phyloP scores from a whole-genome alignment of 2,113 vertebrate species.

The Cettia cetti region DNA sequence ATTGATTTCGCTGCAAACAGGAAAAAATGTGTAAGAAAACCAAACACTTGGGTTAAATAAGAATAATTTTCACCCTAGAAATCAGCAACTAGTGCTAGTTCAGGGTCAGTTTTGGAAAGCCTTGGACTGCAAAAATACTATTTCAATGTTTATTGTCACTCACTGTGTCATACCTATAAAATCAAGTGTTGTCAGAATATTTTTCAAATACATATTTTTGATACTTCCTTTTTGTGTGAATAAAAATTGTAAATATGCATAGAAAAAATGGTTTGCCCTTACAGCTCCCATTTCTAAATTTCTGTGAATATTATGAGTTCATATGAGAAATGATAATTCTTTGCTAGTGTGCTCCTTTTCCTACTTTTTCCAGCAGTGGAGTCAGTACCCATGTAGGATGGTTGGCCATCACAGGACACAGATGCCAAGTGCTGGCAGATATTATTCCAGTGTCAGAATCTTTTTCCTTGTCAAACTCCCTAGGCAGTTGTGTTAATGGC shows the following conservation, averaged over 20 bases:
- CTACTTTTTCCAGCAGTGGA: not conserved
- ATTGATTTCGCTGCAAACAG: not conserved
- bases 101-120: not conserved
- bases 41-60: not conserved
- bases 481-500: constrained; percentile 50
- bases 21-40: not conserved
- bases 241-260: not conserved
- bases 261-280: not conserved
- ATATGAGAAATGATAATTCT: not conserved
- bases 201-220: not conserved
- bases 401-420: constrained; percentile 26
- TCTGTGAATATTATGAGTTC: not conserved
- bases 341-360: not conserved
- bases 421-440: constrained; percentile 40
- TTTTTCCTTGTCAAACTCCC: constrained; percentile 42
- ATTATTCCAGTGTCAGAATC: constrained; percentile 51
- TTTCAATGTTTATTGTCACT: not conserved
- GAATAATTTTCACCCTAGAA: not conserved
- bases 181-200: not conserved
- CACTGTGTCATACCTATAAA: not conserved
- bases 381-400: not conserved
- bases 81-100: not conserved
- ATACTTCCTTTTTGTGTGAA: not conserved
- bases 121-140: not conserved
- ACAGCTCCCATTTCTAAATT: not conserved